These are phyloP conservation scores for Toxotes chatareus DNA, from an alignment of 2,113 vertebrate genomes.

Conservation along the genomic window DNA sequence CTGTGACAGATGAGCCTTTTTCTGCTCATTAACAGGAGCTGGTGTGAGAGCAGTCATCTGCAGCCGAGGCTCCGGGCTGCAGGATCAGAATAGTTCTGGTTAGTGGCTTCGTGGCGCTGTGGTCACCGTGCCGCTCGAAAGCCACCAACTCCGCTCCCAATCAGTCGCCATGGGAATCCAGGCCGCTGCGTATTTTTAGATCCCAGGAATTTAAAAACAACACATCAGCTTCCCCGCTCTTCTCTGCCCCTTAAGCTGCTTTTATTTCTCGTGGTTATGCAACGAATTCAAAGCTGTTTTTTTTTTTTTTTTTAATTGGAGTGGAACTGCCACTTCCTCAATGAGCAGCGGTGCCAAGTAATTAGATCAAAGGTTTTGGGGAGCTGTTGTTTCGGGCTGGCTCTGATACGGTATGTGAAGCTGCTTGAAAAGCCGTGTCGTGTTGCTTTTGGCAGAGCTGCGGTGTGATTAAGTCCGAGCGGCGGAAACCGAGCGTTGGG, in stretches of 20 bases:
- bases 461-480: constrained; percentile 41
- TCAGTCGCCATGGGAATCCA: constrained; percentile 64
- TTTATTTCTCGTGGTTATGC: constrained; percentile 23
- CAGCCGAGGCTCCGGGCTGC: constrained; percentile 23
- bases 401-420: constrained; percentile 7
- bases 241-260: neutral
- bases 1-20: too few species aligned
- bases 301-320: constrained; percentile 3
- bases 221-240: constrained; percentile 10
- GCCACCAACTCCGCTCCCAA: constrained; percentile 53
- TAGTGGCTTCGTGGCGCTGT: constrained; percentile 42
- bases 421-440: constrained; percentile 7
- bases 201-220: constrained; percentile 57
- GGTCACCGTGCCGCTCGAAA: constrained; percentile 40
- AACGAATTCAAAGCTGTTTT: constrained; percentile 10
- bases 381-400: constrained; percentile 26
- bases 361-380: constrained; percentile 6
- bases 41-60: neutral
- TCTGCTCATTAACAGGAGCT: constrained; percentile 4
- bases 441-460: constrained; percentile 53
- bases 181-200: constrained; percentile 68
- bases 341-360: neutral
- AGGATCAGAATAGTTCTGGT: constrained; percentile 70
- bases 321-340: constrained; percentile 1
- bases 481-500: constrained; percentile 5